Base-by-base conservation (phyloP, 2,113 vertebrate species). In the Rhineura floridana region DNA sequence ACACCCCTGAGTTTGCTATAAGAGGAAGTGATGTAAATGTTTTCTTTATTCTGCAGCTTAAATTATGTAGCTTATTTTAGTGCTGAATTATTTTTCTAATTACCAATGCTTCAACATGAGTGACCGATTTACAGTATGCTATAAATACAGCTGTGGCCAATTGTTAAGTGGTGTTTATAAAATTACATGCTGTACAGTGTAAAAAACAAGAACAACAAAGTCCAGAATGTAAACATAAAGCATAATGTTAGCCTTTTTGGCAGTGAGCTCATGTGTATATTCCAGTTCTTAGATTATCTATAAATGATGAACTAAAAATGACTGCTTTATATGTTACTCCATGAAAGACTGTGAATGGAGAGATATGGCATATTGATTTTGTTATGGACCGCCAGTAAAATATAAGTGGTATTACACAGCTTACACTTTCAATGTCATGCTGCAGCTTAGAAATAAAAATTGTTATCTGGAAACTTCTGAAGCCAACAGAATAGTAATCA, bases 381-480 rank as follows among this genome's bases (percentile, higher is more conserved):
- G 82, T 75, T 79, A 44, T 33, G 70, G 92, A 88, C 36, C 84
- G 70, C 44, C n/a, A 59, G 65, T 89, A 91, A 89, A 91, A 82
- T 62, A 10, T 30, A 87, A 88, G 28, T 88, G 1, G 82, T 82
- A 44, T 77, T 89, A 79, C 76, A 90, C 84, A 88, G 70, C 39
- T 94, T 94, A 89, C 10, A 79, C 83, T 94, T 94, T 92, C 88
- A 89, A 84, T 81, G 63, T 44, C 55, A 85, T 33, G 67, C 72
- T 92, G 73, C 52, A 93, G 92, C 87, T 93, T 87, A 93, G 91
- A 93, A 94, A 95, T 83, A 93, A 48, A 91, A 94, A 94, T 91
- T 84, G 0, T 89, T 96, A 92, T 86, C 78, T 96, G 90, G 87
- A 95, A 95, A 91, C 63, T 89, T 93, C 85, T 95, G 93, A 96